Conservation (phyloP, 2,113 vertebrate species). For the Coracopsis vasa region DNA sequence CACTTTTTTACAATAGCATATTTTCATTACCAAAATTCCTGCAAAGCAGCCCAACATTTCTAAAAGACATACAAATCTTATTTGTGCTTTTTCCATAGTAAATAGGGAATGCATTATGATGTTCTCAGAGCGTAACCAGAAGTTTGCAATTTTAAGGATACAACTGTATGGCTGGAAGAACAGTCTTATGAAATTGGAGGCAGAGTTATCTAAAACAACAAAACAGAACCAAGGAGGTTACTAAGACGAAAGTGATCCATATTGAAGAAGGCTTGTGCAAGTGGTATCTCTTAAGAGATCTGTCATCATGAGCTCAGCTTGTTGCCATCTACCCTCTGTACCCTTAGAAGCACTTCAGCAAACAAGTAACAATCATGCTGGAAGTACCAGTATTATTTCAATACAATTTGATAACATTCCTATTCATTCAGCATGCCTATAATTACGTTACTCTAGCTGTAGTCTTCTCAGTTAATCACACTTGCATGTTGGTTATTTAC, state of each 20-base stretch:
- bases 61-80: neutral
- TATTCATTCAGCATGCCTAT: neutral
- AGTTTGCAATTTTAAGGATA: neutral
- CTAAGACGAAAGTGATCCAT: neutral
- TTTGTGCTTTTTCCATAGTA: neutral
- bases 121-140: neutral
- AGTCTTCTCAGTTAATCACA: neutral
- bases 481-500: neutral
- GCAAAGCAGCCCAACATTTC: neutral
- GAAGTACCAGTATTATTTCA: neutral
- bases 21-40: neutral
- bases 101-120: neutral
- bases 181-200: neutral
- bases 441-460: neutral
- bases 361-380: neutral
- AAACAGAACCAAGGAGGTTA: neutral
- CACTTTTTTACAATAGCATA: neutral
- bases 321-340: neutral
- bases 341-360: neutral
- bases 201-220: neutral
- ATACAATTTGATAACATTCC: neutral
- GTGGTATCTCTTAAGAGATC: neutral
- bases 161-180: neutral
- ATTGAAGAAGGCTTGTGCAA: neutral
- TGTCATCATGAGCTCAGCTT: neutral